Conservation (phyloP, 2,797 vertebrate genomes). For the Telmatherina bonti region DNA sequence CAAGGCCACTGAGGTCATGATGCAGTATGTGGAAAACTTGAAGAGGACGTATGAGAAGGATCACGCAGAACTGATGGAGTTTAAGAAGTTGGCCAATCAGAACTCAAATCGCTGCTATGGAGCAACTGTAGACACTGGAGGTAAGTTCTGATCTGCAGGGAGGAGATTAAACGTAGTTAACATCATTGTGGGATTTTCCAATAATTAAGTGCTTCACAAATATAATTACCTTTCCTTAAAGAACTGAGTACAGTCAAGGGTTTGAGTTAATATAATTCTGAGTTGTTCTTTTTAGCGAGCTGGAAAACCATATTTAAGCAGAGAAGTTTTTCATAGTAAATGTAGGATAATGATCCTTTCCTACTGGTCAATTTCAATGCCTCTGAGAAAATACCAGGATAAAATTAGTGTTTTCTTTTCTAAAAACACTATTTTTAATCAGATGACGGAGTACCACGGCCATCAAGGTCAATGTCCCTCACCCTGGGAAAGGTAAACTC, state of each 20-base stretch:
- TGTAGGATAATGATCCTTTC: not conserved
- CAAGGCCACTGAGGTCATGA: conserved; percentile 98
- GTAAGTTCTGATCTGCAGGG: no score
- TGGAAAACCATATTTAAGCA: no score
- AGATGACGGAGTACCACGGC: conserved; percentile 95
- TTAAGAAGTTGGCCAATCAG: conserved; percentile 98
- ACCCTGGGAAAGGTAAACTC: conserved; percentile 93
- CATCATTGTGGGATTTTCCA: no score
- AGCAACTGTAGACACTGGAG: conserved; percentile 86
- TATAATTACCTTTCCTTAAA: no score
- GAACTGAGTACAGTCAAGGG: no score
- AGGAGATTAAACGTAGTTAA: no score
- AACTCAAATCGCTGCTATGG: conserved; percentile 94
- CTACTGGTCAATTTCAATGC: conserved; percentile 8
- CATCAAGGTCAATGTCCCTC: conserved; percentile 94
- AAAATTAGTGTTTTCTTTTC: not conserved
- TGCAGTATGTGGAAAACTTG: conserved; percentile 98
- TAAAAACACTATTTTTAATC: conserved; percentile 33
- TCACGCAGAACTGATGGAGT: conserved; percentile 96
- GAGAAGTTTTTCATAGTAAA: conserved; percentile 4
- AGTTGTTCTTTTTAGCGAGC: no score
- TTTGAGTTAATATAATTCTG: conserved; percentile 13
- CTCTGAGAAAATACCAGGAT: not conserved
- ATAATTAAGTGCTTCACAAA: no score
- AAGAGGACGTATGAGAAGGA: conserved; percentile 99